Percentiles rank a stretch among this genome's conserved stretches.
phyloP scores from a whole-genome alignment of 2,888 invertebrate species.

The Zygogramma bicolorata region DNA sequence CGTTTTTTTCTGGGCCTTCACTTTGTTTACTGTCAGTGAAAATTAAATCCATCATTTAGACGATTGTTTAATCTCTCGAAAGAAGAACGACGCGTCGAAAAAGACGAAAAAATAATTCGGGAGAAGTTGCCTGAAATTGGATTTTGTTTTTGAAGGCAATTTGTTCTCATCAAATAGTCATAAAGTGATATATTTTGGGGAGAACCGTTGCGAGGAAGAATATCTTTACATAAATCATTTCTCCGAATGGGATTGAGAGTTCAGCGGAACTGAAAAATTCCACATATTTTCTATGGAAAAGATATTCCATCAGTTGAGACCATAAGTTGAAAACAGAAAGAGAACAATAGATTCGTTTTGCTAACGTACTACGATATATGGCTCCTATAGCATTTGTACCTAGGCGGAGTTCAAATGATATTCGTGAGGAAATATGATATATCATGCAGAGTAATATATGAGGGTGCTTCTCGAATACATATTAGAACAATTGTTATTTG shows the following conservation, averaged over 20 bases:
- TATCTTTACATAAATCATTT: conserved; percentile 24
- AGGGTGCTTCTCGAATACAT: too few relatives aligned
- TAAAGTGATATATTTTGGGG: conserved; percentile 32
- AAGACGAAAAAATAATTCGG: conserved; percentile 27
- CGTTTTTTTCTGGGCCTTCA: conserved; percentile 11
- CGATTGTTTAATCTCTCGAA: conserved; percentile 46
- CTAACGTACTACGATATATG: too few relatives aligned
- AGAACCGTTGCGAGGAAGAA: conserved; percentile 10
- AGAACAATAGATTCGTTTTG: too few relatives aligned
- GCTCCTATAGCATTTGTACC: too few relatives aligned
- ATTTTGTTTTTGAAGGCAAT: conserved; percentile 35
- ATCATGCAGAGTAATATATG: too few relatives aligned
- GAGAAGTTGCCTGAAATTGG: conserved; percentile 33
- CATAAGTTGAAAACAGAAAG: too few relatives aligned
- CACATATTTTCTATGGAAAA: background rate
- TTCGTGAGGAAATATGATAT: too few relatives aligned
- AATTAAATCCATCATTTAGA: conserved; percentile 52
- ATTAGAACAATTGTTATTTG: too few relatives aligned
- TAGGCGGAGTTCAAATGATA: too few relatives aligned
- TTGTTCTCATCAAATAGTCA: conserved; percentile 39
- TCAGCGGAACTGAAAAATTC: background rate
- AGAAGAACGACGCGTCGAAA: conserved; percentile 22
- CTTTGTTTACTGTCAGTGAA: conserved; percentile 45
- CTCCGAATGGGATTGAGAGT: background rate
- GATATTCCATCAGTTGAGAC: background rate